A percentile compares a stretch with the other conserved stretches of the same genome.
Conservation (phyloP, 2,888 invertebrate genomes). For the Tachina lurida region DNA sequence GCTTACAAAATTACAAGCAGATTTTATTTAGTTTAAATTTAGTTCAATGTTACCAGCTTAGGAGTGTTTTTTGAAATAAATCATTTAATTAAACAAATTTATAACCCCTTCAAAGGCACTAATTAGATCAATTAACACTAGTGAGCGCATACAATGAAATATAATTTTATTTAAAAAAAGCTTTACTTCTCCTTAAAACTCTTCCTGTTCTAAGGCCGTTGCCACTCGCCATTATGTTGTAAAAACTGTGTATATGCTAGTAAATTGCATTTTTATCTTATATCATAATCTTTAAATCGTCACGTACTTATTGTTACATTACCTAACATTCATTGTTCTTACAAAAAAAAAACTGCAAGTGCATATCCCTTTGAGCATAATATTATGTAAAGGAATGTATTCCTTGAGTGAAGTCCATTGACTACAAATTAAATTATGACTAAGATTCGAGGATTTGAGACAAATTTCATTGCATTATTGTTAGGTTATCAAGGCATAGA, state of each 20-base stretch:
- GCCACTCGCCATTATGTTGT: constrained; percentile 19
- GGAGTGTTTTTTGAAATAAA: no score
- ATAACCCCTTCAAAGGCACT: no score
- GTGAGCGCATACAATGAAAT: no score
- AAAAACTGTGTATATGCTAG: neutral
- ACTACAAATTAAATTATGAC: no score
- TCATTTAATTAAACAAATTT: no score
- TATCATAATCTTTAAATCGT: constrained; percentile 58
- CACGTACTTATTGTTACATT: constrained; percentile 63
- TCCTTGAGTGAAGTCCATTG: neutral
- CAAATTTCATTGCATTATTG: neutral
- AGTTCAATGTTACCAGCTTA: neutral
- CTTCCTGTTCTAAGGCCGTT: neutral
- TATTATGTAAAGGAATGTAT: constrained; percentile 3
- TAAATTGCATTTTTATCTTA: constrained; percentile 46
- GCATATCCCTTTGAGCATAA: neutral
- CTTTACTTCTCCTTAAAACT: neutral
- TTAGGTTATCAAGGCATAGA: no score
- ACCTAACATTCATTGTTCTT: constrained; percentile 63
- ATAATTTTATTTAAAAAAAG: neutral
- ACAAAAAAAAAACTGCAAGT: constrained; percentile 10
- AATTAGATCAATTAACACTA: no score
- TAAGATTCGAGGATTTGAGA: no score
- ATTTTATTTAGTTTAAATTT: constrained; percentile 2
- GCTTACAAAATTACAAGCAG: constrained; percentile 26